Evolutionary conservation across 2,888 invertebrate species (phyloP), one percentile per base, ranked within the genome.

Genomic region (Limnephilus lunatus): DNA sequence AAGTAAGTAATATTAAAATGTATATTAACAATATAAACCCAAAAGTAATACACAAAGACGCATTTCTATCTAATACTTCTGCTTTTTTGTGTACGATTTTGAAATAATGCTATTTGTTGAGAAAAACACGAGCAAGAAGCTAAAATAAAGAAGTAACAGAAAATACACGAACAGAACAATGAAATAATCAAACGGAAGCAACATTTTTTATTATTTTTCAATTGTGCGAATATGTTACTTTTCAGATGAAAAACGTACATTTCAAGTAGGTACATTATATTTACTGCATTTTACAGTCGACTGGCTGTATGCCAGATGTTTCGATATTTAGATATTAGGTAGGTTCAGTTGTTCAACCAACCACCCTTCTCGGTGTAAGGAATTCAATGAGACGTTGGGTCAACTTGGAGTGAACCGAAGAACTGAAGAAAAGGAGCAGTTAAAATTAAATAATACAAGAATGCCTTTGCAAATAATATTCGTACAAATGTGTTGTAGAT

Each of bases 241-340:
- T 68, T 68, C 25, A 35, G 14, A 86, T 30, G 2, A 86, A 44
- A 44, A 44, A 44, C 44, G 32, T 39, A 30, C 25, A 86, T 86
- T 86, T 9, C 44, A 48, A 86, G 44, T 25, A 86, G 9, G 19
- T 31, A 32, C 19, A 25, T 44, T 86, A 32, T 31, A 25, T 44
- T 86, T 31, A 48, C 53, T 86, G 86, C 44, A 31, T 48, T 35
- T 83, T 68, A 7, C 83, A 39, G 83, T 90, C 85, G 31, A 19
- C 86, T 92, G 92, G 92, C 92, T 53, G 19, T 35, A 81, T 30
- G 91, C 92, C 92, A 92, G 91, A 90, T 91, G 92, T 91, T 92
- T 91, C 92, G 88, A 92, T 91, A 92, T 92, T 92, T 91, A 87
- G 92, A 92, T 92, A 91, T 83, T 92, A 90, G 80, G 91, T 88